Evolutionary conservation across 2,113 vertebrate genomes (phyloP).

Genomic region (Varanus salvator): DNA sequence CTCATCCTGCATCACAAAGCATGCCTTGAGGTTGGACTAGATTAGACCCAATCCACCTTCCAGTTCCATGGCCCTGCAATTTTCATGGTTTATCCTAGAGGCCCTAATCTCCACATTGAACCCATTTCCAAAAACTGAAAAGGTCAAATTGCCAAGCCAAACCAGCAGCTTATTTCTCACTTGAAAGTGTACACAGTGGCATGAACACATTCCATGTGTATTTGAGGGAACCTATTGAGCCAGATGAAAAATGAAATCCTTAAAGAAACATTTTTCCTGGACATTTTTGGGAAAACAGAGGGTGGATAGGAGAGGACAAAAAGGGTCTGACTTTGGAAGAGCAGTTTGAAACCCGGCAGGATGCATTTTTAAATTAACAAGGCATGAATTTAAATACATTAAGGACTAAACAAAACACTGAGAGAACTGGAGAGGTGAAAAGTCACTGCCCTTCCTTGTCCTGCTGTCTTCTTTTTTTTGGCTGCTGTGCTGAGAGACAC

Average conservation of each 20-base stretch:
- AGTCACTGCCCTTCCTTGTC: conserved; percentile 70
- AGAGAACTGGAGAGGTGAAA: conserved; percentile 64
- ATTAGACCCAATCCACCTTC: background rate
- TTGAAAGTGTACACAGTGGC: accelerated
- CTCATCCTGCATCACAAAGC: no score
- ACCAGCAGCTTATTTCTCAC: background rate
- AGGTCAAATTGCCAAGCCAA: background rate
- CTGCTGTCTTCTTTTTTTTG: conserved; percentile 72
- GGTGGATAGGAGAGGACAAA: conserved; percentile 12
- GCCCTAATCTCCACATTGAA: background rate
- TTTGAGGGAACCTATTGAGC: background rate
- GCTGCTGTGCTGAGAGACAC: conserved; percentile 66
- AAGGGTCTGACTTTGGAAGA: background rate
- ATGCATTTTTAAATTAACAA: conserved; percentile 60
- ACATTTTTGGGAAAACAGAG: background rate
- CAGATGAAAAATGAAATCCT: background rate
- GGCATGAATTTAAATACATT: conserved; percentile 72
- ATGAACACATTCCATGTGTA: conserved; percentile 4
- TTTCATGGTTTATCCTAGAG: background rate
- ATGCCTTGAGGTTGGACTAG: background rate
- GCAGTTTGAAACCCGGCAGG: conserved; percentile 1
- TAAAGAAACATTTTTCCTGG: background rate
- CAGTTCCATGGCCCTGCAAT: background rate
- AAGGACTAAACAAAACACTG: conserved; percentile 64
- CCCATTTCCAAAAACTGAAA: background rate